Base-by-base conservation (phyloP, 2,888 invertebrate genomes). In the Torymus auratus region DNA sequence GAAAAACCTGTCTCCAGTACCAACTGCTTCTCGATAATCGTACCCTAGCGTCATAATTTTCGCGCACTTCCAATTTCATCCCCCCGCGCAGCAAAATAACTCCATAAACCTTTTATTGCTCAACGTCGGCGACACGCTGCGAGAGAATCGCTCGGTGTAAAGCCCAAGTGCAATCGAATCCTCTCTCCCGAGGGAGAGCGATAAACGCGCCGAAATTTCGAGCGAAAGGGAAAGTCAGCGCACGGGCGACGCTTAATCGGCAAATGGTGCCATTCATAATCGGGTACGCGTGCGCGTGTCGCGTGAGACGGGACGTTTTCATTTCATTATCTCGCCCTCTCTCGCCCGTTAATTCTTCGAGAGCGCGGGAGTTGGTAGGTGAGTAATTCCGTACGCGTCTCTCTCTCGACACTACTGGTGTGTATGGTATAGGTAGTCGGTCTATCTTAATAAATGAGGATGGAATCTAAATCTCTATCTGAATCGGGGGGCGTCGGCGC, bases 221-320 rank as follows among this genome's bases (percentile, higher is more conserved):
- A 41, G 41, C 56, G n/a, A 56, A 64, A 64, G 56, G 41, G 53
- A 69, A 53, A 61, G 53, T 67, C 41, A 2, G 20, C 20, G 20
- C 20, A n/a, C n/a, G 20, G 20, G 20, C 20, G 17, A 23, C 64
- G 50, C 13, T 80, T 80, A 80, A 80, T 80, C 79, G 69, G 74
- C 62, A 80, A 80, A 74, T 74, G 79, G 74, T 23, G 52, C 79
- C 74, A 80, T 80, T 80, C 58, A 64, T 80, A 69, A 80, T 74
- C 68, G 41, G 41, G 41, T 41, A 41, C 41, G 41, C 41, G 56
- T 14, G 61, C 13, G 61, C 67, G 53, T n/a, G 55, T 65, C 53
- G 78, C 41, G 41, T 41, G 41, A 41, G 41, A 41, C 41, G 56
- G n/a, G 23, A 61, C 79, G 53, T 80, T 80, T 80, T 80, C 80